Conservation (phyloP, 1,140 invertebrate species). For the Drosophila ohnishii region DNA sequence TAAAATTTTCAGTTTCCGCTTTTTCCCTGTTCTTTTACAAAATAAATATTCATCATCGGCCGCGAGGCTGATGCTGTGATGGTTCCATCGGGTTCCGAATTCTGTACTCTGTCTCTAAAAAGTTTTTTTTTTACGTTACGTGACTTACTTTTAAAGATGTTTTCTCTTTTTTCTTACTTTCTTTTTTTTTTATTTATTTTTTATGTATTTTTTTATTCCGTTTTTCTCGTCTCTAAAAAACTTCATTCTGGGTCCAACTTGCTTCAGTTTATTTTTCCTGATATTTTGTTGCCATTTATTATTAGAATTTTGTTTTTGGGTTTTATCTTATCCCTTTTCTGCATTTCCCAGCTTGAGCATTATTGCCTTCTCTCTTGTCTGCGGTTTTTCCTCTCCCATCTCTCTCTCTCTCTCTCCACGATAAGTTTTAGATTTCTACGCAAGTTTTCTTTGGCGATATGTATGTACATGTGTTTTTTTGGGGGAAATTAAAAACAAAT, state of each 20-base stretch:
- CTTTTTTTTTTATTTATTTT: background rate
- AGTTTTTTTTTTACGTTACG: conserved; percentile 57
- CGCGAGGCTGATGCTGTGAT: conserved; percentile 39
- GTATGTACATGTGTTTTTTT: conserved; percentile 71
- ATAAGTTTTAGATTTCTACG: conserved; percentile 52
- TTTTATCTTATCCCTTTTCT: no score
- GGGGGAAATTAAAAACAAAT: conserved; percentile 26
- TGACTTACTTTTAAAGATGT: conserved; percentile 62
- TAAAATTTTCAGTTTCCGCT: conserved; percentile 69
- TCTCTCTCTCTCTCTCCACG: conserved; percentile 29
- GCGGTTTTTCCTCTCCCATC: conserved; percentile 33
- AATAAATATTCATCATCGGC: conserved; percentile 68
- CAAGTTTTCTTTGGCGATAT: conserved; percentile 68
- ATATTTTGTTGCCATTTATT: conserved; percentile 74
- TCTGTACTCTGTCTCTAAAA: conserved; percentile 66
- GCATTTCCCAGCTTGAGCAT: conserved; percentile 23
- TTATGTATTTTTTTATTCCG: background rate
- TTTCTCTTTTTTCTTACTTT: conserved; percentile 27
- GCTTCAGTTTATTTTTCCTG: conserved; percentile 74
- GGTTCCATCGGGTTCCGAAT: conserved; percentile 65
- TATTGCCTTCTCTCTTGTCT: conserved; percentile 22
- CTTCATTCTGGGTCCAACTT: conserved; percentile 77
- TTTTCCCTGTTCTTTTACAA: conserved; percentile 63
- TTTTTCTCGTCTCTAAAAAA: conserved; percentile 55
- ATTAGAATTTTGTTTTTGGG: conserved; percentile 16